Evolutionary conservation across 2,888 invertebrate species (phyloP), one percentile per base, ranked within the genome.

Genomic region (Epinotia ramella): DNA sequence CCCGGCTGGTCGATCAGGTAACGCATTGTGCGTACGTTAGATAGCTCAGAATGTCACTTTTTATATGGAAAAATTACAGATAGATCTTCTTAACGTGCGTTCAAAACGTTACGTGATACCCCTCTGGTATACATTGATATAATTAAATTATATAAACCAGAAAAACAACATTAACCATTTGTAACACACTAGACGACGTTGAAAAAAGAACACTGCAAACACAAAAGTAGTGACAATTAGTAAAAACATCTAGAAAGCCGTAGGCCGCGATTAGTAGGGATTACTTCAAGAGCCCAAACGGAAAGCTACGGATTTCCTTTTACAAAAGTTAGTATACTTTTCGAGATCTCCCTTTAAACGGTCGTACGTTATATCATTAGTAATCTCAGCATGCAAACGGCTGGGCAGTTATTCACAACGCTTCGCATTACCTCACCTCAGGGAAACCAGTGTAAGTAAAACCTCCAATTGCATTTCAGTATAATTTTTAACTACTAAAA

Each of bases 321-420:
- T 63, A 72, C 60, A 72, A 76, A 76, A 76, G 71, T 76, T 71
- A 46, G 67, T 66, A 67, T 72, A 62, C 28, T 66, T 74, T 74
- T 66, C 44, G 56, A 70, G 69, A 75, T 75, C 71, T 71, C 57
- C 63, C 57, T 76, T 72, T 72, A 76, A 76, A 72, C 72, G 76
- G 66, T 72, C 62, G 65, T 70, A 71, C 71, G 76, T 72, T 72
- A 44, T 72, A 67, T 72, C 76, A 76, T 76, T 76, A 76, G 76
- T 76, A 76, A 76, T 72, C 76, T 28, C 44, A 28, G 76, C 76
- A 76, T 76, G 72, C 71, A 76, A 76, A 67, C 74, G 66, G 28
- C 33, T 66, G 66, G 49, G n/a, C n/a, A n/a, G n/a, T 53, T 28
- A 53, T 56, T 66, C 53, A 6, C 28, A 66, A 12, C 13, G 33